Evolutionary conservation across 2,797 vertebrate genomes (phyloP).

Genomic region (Manis pentadactyla): DNA sequence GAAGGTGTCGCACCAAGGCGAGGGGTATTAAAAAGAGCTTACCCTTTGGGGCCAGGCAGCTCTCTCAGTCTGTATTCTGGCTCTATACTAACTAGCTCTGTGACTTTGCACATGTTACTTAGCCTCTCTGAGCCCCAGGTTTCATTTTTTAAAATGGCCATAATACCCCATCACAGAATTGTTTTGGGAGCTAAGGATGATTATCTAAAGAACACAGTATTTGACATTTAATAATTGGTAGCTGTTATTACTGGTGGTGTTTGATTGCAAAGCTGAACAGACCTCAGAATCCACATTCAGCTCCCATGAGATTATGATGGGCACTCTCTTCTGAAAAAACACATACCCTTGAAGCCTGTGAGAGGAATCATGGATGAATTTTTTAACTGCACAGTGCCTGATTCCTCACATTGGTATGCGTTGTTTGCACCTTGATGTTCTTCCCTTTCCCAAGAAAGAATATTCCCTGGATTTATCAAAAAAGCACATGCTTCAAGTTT

Average conservation of each 20-base stretch:
- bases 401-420: background rate
- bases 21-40: background rate
- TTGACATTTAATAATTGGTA: slow-evolving; percentile 3
- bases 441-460: background rate
- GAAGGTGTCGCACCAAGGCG: background rate
- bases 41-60: background rate
- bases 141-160: slow-evolving; percentile 39
- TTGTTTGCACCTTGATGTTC: background rate
- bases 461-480: background rate
- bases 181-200: slow-evolving; percentile 19
- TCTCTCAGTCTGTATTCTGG: slow-evolving; percentile 47
- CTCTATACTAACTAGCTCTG: background rate
- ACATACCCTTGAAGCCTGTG: background rate
- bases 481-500: background rate
- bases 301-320: background rate
- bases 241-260: slow-evolving; percentile 20
- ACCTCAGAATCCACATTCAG: background rate
- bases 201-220: background rate
- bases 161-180: background rate
- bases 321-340: background rate
- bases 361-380: background rate
- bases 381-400: background rate
- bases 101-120: slow-evolving; percentile 3
- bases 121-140: background rate
- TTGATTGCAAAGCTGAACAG: background rate